Base-by-base conservation (phyloP, 2,113 vertebrate species). In the Phaethornis superciliosus region DNA sequence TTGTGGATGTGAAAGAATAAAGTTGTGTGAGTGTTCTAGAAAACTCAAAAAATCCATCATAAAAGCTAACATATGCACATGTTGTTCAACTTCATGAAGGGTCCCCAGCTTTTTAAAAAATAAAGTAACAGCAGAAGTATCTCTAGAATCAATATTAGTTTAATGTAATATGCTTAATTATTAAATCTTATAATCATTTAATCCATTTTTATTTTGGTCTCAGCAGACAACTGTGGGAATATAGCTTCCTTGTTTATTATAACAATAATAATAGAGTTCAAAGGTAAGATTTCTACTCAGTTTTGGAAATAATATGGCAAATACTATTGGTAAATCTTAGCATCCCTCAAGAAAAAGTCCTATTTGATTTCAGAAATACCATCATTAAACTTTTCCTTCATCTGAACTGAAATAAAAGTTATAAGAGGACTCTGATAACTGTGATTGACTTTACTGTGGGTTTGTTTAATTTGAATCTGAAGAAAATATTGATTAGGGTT, bases 21-120 rank as follows among this genome's bases (percentile, higher is more conserved):
- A 93, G 93, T 87, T 94, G 63, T 94, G 69, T 85, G 88, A 89
- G 83, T 97, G 77, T 94, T 94, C 59, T 76, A 92, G 83, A 95
- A 97, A 96, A 90, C n/a, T 78, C 51, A 93, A 92, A 89, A 96
- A 96, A 90, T 33, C 26, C 19, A 86, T 51, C 52, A 90, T 90
- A 96, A 96, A 93, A 93, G 3, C 51, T 92, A 83, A 90, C 23
- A 64, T 56, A 68, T 28, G 28, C 23, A 81, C 9, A 15, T 46
- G 46, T 42, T 75, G 76, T 86, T 78, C 52, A 80, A 49, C 15
- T 79, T 96, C 96, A 94, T 44, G 75, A 46, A 89, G 63, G 27
- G 78, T 70, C 10, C 27, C 84, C 4, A 37, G 16, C 28, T 70
- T 94, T 85, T 55, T 44, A 40, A 92, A 64, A 94, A 81, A 58